Evolutionary conservation across 2,888 invertebrate genomes (phyloP), one percentile per base, ranked within the genome.

Genomic region (Drosophila melanocephala): DNA sequence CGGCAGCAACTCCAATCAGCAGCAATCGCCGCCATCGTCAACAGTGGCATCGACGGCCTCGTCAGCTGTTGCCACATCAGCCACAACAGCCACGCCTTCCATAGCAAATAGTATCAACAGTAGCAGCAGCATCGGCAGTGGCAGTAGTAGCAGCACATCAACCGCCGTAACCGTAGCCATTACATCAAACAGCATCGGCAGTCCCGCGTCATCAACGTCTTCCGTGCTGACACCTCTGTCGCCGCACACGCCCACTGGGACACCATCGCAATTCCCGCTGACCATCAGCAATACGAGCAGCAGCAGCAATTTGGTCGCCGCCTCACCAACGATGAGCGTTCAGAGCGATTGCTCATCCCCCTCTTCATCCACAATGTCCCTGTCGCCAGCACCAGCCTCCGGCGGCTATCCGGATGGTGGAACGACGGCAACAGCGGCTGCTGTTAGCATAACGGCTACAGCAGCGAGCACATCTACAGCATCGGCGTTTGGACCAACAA

Each of bases 321-420:
- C 90, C 57, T 92, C 92, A 47, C 93, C 92, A 5, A 92, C 92
- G 14, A 90, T 92, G 90, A 92, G 93, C 66, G 83, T 91, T 44
- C 93, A 92, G 76, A 92, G 92, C 61, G 92, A 93, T 68, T 92
- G 92, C 63, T 92, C 92, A 5, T 92, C 92, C 35, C 92, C 92
- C 1, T 91, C 93, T 37, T 92, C 92, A 6, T 92, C 92, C 3
- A 91, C 92, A 9, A 92, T 92, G 83, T 92, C 93, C 1, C 71
- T 92, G 52, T 92, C 92, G 7, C 92, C 92, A n/a, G 92, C 92
- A 22, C 92, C 92, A 2, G 85, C 87, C 10, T 80, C 88, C 1
- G 86, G 85, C 22, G 90, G 86, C 47, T 87, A 91, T 74, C 87
- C 90, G 9, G 83, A 81, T 66, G 83, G 88, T 37, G 80, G 87